phyloP scores from a whole-genome alignment of 2,113 vertebrate genomes.

The Notothenia rossii region DNA sequence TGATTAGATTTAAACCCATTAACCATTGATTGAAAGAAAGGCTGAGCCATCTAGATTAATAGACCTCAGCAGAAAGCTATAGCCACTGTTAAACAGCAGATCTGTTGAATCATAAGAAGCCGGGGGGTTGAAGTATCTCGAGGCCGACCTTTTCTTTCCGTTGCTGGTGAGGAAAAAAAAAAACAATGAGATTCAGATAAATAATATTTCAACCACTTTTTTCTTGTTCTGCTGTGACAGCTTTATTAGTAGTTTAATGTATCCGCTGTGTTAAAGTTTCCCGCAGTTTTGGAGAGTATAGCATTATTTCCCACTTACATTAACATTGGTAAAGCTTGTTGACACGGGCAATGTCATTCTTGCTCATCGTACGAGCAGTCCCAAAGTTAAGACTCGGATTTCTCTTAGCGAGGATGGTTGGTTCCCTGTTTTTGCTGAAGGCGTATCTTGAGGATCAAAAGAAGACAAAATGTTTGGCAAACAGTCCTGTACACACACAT shows the following conservation, averaged over 20 bases:
- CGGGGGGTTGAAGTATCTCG: background rate
- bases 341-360: conserved; percentile 58
- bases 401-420: conserved; percentile 56
- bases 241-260: background rate
- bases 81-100: background rate
- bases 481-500: background rate
- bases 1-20: no score
- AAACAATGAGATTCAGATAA: background rate
- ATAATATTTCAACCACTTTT: background rate
- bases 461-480: background rate
- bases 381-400: conserved; percentile 25
- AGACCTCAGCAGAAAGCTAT: no score
- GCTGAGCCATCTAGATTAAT: no score
- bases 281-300: background rate
- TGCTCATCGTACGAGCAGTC: conserved; percentile 30
- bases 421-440: conserved; percentile 51
- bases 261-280: background rate
- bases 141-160: background rate
- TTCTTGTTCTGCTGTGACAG: background rate
- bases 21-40: no score
- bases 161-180: background rate
- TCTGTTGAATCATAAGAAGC: background rate
- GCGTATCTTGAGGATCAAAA: conserved; percentile 34
- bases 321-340: conserved; percentile 68
- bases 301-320: conserved; percentile 22